Evolutionary conservation across 2,888 invertebrate species (phyloP), one percentile per base, ranked within the genome.

Genomic region (Nomada fucata): DNA sequence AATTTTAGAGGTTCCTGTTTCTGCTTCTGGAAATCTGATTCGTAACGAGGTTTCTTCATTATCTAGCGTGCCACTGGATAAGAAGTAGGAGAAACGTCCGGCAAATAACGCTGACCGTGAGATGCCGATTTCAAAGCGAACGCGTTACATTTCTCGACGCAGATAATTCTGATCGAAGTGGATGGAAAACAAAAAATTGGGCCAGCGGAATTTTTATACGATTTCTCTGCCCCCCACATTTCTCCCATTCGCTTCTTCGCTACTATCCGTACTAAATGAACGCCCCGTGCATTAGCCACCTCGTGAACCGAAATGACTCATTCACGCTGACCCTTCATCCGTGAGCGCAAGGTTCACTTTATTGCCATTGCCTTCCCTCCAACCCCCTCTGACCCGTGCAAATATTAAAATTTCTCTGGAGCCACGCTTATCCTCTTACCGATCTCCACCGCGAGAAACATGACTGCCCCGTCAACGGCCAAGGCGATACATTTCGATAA

Each of bases 101-200:
- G 52, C 10, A 44, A 18, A 60, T 18, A 50, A 29, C 50, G 13
- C 50, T 9, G 18, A 20, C 11, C 20, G 20, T 52, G 10, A 36
- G 11, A 18, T 15, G 47, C 50, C 20, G 53, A 67, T 67, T 67
- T 26, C 15, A 42, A 53, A n/a, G 50, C 29, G 52, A 26, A 59
- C 47, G 42, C 13, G 26, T 64, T 79, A 36, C n/a, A 55, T 26
- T 65, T 69, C 36, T 60, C n/a, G 18, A 50, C 11, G 60, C 20
- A 20, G n/a, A 70, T 55, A n/a, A 73, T 61, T 61, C 11, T 15
- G 23, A 47, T n/a, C 3, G 26, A 71, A 50, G n/a, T 20, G 42
- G 26, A 44, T 52, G 18, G 18, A 57, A 36, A 61, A 20, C n/a
- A 77, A 71, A 77, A 23, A 0, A 23, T 23, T 71, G 29, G 78